Percentiles rank a stretch among this genome's conserved stretches.
phyloP scores from a whole-genome alignment of 2,888 invertebrate genomes.

The Ornithoptera alexandrae region DNA sequence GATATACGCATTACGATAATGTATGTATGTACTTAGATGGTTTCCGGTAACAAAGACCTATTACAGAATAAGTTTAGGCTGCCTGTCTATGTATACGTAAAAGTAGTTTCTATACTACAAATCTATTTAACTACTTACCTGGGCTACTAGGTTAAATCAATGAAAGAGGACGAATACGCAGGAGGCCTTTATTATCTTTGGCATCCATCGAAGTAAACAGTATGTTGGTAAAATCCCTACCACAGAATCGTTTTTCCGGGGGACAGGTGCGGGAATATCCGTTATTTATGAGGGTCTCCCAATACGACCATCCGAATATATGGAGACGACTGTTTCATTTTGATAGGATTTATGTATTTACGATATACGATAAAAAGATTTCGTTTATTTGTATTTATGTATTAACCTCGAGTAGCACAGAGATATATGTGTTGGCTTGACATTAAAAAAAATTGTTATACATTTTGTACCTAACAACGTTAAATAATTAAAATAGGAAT shows the following conservation, averaged over 20 bases:
- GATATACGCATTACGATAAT: too few relatives aligned
- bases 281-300: conserved; percentile 58
- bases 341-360: conserved; percentile 48
- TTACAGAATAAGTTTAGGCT: not conserved
- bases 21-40: too few relatives aligned
- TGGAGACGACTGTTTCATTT: conserved; percentile 46
- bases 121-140: not conserved
- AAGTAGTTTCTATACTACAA: not conserved
- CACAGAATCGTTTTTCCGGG: conserved; percentile 40
- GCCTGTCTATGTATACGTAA: not conserved
- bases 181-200: not conserved
- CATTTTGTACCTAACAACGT: too few relatives aligned
- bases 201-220: conserved; percentile 36
- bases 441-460: too few relatives aligned
- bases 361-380: conserved; percentile 29
- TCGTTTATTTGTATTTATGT: conserved; percentile 23
- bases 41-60: too few relatives aligned
- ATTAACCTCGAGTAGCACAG: not conserved
- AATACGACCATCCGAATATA: conserved; percentile 43
- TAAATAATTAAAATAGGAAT: too few relatives aligned
- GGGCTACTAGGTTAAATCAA: not conserved
- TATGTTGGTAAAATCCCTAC: conserved; percentile 45
- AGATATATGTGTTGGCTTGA: too few relatives aligned
- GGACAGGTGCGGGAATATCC: conserved; percentile 55
- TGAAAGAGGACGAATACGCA: not conserved